Conservation (phyloP, 2,113 vertebrate species). For the Eudorcas thomsonii region DNA sequence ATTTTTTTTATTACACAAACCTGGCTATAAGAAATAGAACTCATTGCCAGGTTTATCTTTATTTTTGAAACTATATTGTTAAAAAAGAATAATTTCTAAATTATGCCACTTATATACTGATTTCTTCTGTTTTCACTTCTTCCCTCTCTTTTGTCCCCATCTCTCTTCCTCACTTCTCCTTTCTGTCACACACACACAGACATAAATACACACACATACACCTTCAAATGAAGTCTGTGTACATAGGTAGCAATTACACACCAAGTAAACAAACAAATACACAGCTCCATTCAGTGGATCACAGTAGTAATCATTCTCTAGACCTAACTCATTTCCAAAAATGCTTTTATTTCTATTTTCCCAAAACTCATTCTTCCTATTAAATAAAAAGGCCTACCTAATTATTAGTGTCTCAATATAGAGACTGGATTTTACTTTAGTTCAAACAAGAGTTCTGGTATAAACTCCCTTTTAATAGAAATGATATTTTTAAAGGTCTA, state of each 20-base stretch:
- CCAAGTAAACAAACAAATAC: neutral
- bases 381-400: neutral
- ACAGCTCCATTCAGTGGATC: neutral
- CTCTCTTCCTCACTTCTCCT: neutral
- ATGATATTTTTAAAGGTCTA: neutral
- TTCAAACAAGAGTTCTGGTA: neutral
- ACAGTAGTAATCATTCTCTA: neutral
- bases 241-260: neutral
- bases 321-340: neutral
- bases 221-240: neutral
- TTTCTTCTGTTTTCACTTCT: neutral
- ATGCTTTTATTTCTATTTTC: neutral
- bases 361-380: neutral
- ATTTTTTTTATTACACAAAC: slow-evolving; percentile 13
- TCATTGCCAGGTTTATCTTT: neutral
- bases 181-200: neutral
- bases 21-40: neutral
- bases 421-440: slow-evolving; percentile 19
- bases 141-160: neutral
- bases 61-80: slow-evolving; percentile 16
- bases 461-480: slow-evolving; percentile 37
- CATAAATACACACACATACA: neutral
- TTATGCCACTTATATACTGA: neutral
- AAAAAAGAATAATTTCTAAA: neutral
- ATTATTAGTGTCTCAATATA: neutral